These are phyloP conservation scores for Vulpes lagopus DNA, from an alignment of 2,113 vertebrate genomes.

Conservation along the genomic window DNA sequence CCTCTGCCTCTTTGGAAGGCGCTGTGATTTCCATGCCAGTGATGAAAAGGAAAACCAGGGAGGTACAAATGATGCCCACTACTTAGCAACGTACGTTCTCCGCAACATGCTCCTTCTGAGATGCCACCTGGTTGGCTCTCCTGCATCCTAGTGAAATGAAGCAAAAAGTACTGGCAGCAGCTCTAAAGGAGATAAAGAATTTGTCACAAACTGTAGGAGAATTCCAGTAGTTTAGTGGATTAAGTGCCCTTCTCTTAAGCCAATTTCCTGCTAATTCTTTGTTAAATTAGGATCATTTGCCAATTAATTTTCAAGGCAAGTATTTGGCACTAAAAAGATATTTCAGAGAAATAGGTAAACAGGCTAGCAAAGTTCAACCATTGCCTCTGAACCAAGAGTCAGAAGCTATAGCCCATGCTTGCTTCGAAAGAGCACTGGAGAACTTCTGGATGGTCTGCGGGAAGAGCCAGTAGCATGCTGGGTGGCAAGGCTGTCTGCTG, in stretches of 20 bases:
- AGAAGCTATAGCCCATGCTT: not conserved
- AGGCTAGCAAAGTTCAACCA: conserved; percentile 20
- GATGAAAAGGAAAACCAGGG: conserved; percentile 35
- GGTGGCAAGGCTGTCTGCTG: conserved; percentile 52
- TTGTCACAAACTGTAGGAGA: conserved; percentile 13
- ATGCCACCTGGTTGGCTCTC: not conserved
- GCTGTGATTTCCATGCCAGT: conserved; percentile 36
- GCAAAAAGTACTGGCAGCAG: not conserved
- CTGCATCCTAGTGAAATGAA: not conserved
- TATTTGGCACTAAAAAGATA: conserved; percentile 33
- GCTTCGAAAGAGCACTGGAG: conserved; percentile 27
- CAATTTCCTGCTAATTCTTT: conserved; percentile 57
- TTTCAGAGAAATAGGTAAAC: conserved; percentile 30
- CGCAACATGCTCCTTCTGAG: not conserved
- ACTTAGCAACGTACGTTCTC: not conserved
- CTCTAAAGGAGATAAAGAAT: not conserved
- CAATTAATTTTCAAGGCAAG: conserved; percentile 51
- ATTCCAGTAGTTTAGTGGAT: not conserved
- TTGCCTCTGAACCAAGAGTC: conserved; percentile 16
- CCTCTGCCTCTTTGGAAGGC: conserved; percentile 62
- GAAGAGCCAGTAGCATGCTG: conserved; percentile 55
- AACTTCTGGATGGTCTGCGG: conserved; percentile 10
- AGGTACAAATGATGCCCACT: conserved; percentile 31
- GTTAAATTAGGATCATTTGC: conserved; percentile 34
- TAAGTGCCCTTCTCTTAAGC: conserved; percentile 20